Base-by-base conservation (phyloP, 2,888 invertebrate genomes). In the Homarus gammarus region DNA sequence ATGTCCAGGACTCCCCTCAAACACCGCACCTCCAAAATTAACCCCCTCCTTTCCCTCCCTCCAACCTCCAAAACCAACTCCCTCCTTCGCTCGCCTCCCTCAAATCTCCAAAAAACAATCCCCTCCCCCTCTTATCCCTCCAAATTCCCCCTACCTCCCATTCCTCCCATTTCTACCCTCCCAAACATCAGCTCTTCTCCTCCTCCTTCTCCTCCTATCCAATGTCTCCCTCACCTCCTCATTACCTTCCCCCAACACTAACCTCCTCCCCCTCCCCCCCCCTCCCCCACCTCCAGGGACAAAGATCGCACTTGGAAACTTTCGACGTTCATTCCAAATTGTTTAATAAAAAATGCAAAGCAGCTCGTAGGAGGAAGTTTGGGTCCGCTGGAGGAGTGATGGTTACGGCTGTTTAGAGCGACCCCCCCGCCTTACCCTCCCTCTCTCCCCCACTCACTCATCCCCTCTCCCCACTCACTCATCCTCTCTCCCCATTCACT, bases 271-370 rank as follows among this genome's bases (percentile, higher is more conserved):
- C 27, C 27, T 75, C n/a, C 56, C 61, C 3, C 1, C 27, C 27
- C 33, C 73, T 51, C 56, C 22, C 38, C 82, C 44, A 40, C 36
- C 70, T 27, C 70, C 40, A 15, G 40, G 49, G 51, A 84, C 83
- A 84, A 84, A 84, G 82, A 87, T 81, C 81, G 70, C 87, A 87
- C 87, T 64, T 51, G 68, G 68, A 73, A 82, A 73, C 61, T 82
- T 78, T 70, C 31, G 79, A 75, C 87, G 87, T 87, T 87, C 79
- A 87, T 81, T 79, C 87, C 81, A 86, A 86, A 86, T 79, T 86
- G 90, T 90, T 90, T 87, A 90, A 90, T 90, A 90, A 90, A 90
- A 90, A 90, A 90, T 90, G 90, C 90, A 83, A 90, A 90, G 75
- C 84, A 90, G 90, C 82, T 90, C 79, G 84, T 84, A 68, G 49